These are phyloP conservation scores for Pachliopta kotzebuea DNA, from an alignment of 2,888 invertebrate genomes.

Conservation along the genomic window DNA sequence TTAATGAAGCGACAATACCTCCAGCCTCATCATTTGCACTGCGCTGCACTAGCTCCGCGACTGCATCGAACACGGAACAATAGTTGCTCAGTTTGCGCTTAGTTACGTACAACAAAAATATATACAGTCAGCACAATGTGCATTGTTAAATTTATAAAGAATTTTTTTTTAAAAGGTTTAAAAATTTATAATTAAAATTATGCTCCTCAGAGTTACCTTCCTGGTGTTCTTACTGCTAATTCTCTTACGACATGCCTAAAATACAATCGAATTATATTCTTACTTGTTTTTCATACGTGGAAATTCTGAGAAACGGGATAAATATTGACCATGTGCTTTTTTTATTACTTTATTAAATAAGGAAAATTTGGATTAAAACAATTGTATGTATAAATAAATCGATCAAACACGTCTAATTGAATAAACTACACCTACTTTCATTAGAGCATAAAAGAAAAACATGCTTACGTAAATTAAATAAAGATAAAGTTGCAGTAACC, in stretches of 20 bases:
- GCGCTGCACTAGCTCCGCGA: constrained; percentile 15
- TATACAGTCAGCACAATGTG: constrained; percentile 19
- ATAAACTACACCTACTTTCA: too few relatives aligned
- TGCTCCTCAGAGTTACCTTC: neutral
- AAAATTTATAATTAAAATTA: neutral
- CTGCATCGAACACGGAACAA: constrained; percentile 40
- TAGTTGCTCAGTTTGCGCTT: constrained; percentile 34
- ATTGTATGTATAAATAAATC: too few relatives aligned
- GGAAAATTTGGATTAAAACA: too few relatives aligned
- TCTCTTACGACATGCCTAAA: neutral
- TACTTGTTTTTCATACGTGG: too few relatives aligned
- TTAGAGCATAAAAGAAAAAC: too few relatives aligned
- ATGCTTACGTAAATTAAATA: too few relatives aligned
- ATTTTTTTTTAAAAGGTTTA: neutral
- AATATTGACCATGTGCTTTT: too few relatives aligned
- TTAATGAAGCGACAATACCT: constrained; percentile 73
- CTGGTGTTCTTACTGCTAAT: too few relatives aligned
- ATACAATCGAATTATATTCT: neutral
- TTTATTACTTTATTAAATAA: too few relatives aligned
- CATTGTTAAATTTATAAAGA: constrained; percentile 15
- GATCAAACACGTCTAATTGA: too few relatives aligned
- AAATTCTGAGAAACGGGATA: too few relatives aligned
- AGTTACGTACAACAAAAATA: constrained; percentile 25
- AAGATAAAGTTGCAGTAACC: too few relatives aligned
- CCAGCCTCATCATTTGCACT: constrained; percentile 69